Evolutionary conservation across 2,797 vertebrate species (phyloP).

Genomic region (Triplophysa yarkandensis): DNA sequence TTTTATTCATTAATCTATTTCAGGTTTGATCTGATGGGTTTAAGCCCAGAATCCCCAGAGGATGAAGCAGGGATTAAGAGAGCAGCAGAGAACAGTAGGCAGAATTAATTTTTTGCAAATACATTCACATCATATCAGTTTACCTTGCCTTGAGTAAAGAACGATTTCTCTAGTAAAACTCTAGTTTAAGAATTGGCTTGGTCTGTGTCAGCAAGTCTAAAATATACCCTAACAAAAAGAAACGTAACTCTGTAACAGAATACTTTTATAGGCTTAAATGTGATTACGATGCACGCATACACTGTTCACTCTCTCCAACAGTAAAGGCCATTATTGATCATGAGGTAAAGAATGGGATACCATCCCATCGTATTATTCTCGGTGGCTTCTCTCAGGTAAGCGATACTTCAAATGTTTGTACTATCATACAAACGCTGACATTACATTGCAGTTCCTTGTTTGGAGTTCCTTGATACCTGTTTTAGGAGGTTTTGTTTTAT

Average conservation of each 20-base stretch:
- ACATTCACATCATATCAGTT: not conserved
- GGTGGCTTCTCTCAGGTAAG: conserved; percentile 97
- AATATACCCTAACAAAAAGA: not conserved
- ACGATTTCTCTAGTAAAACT: not conserved
- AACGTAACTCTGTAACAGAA: not conserved
- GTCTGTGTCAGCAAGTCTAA: not conserved
- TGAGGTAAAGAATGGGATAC: conserved; percentile 94
- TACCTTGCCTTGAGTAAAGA: not conserved
- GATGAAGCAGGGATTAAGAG: conserved; percentile 96
- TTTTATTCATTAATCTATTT: not conserved
- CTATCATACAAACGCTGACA: not conserved
- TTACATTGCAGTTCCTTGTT: not conserved
- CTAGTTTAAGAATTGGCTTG: not conserved
- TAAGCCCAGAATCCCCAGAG: conserved; percentile 89
- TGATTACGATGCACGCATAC: not conserved
- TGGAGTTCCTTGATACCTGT: not conserved
- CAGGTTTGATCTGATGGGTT: conserved; percentile 96
- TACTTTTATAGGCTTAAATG: not conserved
- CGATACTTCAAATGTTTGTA: conserved; percentile 13
- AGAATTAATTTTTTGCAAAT: not conserved
- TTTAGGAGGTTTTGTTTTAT: not conserved
- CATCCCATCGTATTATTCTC: conserved; percentile 90
- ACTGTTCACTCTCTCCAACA: conserved; percentile 58
- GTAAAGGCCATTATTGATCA: conserved; percentile 97
- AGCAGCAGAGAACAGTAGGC: conserved; percentile 94